phyloP scores from a whole-genome alignment of 1,140 invertebrate species.

The Bathynomus jamesi region DNA sequence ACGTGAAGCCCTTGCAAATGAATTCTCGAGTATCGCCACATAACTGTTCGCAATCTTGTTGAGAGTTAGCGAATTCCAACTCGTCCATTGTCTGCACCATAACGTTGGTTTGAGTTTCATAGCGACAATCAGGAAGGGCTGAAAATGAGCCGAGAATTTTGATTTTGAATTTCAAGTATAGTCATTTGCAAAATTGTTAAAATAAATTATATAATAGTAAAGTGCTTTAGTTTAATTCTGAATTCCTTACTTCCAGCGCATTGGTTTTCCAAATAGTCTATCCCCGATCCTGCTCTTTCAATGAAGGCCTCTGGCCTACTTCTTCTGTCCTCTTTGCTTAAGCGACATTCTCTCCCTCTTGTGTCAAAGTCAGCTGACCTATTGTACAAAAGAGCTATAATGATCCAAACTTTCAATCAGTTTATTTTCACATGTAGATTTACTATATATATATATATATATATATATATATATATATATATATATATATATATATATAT shows the following conservation, averaged over 20 bases:
- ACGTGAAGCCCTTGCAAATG: conserved; percentile 3
- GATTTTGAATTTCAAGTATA: background rate
- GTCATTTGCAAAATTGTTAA: background rate
- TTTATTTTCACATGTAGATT: too few species aligned
- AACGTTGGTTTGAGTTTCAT: conserved; percentile 42
- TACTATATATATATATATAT: too few species aligned
- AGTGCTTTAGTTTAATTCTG: too few species aligned
- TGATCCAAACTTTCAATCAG: too few species aligned
- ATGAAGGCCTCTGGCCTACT: conserved; percentile 49
- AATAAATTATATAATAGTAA: too few species aligned
- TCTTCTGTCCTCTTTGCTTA: conserved; percentile 48
- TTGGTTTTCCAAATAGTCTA: conserved; percentile 52
- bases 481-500: too few species aligned
- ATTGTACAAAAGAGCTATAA: too few species aligned
- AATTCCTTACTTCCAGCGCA: conserved; percentile 44
- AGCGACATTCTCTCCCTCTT: conserved; percentile 42
- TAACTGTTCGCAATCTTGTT: background rate
- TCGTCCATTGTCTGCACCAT: conserved; percentile 48
- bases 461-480: too few species aligned
- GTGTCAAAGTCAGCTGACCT: conserved; percentile 48
- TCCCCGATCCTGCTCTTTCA: conserved; percentile 40
- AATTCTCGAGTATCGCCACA: background rate
- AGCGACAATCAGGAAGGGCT: conserved; percentile 48
- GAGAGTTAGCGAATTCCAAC: conserved; percentile 43
- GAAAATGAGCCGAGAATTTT: too few species aligned